Evolutionary conservation across 2,888 invertebrate genomes (phyloP).

Genomic region (Agriotes lineatus): DNA sequence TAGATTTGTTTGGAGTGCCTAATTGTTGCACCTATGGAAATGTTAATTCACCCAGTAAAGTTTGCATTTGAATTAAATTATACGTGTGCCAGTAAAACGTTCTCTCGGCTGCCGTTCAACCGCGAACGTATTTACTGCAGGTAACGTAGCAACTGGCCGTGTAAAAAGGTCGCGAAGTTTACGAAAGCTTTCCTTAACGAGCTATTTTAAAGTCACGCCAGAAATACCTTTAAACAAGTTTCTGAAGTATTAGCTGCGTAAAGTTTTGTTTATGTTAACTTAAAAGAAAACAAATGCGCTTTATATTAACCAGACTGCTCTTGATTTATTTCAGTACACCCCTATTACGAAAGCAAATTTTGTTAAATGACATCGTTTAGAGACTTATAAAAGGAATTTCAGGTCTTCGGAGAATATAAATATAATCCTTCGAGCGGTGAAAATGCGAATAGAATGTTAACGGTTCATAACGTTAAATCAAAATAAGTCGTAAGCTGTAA

Average conservation of each 20-base stretch:
- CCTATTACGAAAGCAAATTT: too few species aligned
- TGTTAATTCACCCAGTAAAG: slow-evolving; percentile 14
- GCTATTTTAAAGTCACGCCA: slow-evolving; percentile 23
- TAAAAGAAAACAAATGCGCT: too few species aligned
- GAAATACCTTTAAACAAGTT: slow-evolving; percentile 4
- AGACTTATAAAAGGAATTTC: too few species aligned
- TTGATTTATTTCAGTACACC: too few species aligned
- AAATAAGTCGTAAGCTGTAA: too few species aligned
- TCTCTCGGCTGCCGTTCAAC: slow-evolving; percentile 9
- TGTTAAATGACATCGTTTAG: too few species aligned
- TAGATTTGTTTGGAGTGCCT: background rate
- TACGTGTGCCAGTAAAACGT: slow-evolving; percentile 7
- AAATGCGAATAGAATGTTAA: too few species aligned
- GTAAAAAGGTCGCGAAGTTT: slow-evolving; percentile 23
- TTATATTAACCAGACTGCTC: too few species aligned
- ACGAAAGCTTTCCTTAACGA: slow-evolving; percentile 14
- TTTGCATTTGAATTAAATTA: slow-evolving; percentile 22
- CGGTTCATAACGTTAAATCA: too few species aligned
- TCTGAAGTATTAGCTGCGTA: background rate
- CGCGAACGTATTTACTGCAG: slow-evolving; percentile 7
- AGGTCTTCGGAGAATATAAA: too few species aligned
- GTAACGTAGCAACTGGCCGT: slow-evolving; percentile 22
- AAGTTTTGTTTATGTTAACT: background rate
- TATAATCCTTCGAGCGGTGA: too few species aligned
- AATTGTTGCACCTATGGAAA: background rate